Evolutionary conservation across 2,888 invertebrate species (phyloP).

Genomic region (Stictocephala bisonia): DNA sequence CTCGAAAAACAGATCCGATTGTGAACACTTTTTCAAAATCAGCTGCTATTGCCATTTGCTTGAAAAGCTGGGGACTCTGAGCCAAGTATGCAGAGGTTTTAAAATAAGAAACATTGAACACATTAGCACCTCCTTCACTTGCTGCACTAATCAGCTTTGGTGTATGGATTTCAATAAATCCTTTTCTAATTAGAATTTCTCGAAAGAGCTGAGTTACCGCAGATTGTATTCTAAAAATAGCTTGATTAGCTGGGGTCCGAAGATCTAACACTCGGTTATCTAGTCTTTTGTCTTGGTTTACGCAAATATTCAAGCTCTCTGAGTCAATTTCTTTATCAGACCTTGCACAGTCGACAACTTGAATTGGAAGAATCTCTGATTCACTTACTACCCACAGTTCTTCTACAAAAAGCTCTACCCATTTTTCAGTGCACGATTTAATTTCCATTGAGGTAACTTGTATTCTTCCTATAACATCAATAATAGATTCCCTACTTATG

Average conservation of each 20-base stretch:
- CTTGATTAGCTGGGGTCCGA: constrained; percentile 95
- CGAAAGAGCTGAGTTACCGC: constrained; percentile 92
- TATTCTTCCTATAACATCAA: constrained; percentile 5
- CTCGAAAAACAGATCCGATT: constrained; percentile 82
- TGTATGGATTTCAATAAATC: constrained; percentile 97
- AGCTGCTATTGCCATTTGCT: constrained; percentile 99
- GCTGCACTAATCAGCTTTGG: constrained; percentile 99
- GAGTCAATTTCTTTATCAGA: background rate
- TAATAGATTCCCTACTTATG: constrained; percentile 19
- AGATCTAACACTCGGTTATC: constrained; percentile 93
- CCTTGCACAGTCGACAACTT: constrained; percentile 3
- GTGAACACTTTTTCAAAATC: constrained; percentile 91
- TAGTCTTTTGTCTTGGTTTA: constrained; percentile 82
- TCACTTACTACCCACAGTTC: constrained; percentile 9
- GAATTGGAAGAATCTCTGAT: constrained; percentile 2
- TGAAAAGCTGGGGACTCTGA: constrained; percentile 98
- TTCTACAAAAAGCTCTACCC: background rate
- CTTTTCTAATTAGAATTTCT: constrained; percentile 78
- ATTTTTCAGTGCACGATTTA: constrained; percentile 19
- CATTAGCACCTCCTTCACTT: constrained; percentile 94
- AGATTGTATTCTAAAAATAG: constrained; percentile 93
- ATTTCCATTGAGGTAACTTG: background rate
- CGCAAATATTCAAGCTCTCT: background rate
- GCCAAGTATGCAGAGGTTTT: constrained; percentile 93
- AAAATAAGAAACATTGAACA: constrained; percentile 94